Base-by-base conservation (phyloP, 2,797 vertebrate genomes). In the Rhyacichthys aspro region DNA sequence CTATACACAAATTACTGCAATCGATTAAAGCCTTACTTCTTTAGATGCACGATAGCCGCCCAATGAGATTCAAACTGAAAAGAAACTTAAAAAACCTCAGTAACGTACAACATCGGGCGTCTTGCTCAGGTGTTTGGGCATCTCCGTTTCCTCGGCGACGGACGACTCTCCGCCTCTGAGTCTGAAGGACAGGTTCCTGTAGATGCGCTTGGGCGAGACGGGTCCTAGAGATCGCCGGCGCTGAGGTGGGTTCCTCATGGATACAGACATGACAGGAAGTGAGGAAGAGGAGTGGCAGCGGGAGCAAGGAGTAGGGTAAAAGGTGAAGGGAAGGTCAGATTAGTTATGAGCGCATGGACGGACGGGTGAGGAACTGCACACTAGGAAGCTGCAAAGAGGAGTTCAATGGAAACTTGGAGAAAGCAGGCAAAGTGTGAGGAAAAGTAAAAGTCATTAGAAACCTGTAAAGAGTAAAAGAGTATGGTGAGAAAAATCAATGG, bases 141-240 rank as follows among this genome's bases (percentile, higher is more conserved):
- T 0, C 28, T 79, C 72, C 8, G 19, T 39, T 38, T 85, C 83
- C 28, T 62, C 61, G 1, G 67, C 47, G 37, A 69, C 63, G 7
- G 82, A 75, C 2, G 90, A 70, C 49, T 91, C 90, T 45, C 88
- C 85, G 0, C 90, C 80, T 64, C 78, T 85, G 62, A 94, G 81
- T 61, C 88, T 84, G 77, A 92, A 74, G 0, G 93, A 93, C 76
- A 94, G 87, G 76, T 90, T 93, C 62, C 93, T 90, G 55, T 94
- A 94, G 76, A 94, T 76, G 54, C 91, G 90, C 59, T 93, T 94
- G n/a, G 92, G 87, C 0, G 90, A 93, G 54, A 92, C 90, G 0
- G 92, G 89, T 53, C 90, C 91, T 28, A 93, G 72, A 28, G 91
- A 93, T 43, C 86, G 89, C 45, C 87, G 87, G 45, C 90, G 89